phyloP scores from a whole-genome alignment of 2,888 invertebrate genomes.

The Selenia dentaria region DNA sequence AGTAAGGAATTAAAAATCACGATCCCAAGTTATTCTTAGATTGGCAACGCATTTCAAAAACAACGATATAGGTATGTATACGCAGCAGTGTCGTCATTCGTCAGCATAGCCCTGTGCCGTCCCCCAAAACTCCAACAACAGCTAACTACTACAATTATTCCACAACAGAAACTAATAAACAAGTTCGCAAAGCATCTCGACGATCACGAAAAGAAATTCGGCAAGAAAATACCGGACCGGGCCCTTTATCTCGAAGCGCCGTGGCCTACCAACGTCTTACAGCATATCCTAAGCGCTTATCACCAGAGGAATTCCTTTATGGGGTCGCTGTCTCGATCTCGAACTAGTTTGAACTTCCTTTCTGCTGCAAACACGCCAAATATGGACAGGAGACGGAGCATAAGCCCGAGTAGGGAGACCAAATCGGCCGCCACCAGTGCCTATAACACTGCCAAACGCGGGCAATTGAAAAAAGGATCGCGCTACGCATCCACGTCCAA shows the following conservation, averaged over 20 bases:
- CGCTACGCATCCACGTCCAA: constrained; percentile 72
- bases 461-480: constrained; percentile 56
- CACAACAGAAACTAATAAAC: constrained; percentile 62
- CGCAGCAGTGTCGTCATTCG: constrained; percentile 1
- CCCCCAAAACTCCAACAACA: constrained; percentile 6
- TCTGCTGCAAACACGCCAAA: constrained; percentile 61
- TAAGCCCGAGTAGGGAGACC: constrained; percentile 56
- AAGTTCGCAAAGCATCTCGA: constrained; percentile 69
- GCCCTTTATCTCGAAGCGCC: constrained; percentile 61
- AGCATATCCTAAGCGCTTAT: constrained; percentile 65
- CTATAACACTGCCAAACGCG: constrained; percentile 55
- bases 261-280: constrained; percentile 75
- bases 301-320: constrained; percentile 77
- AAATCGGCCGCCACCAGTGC: constrained; percentile 61
- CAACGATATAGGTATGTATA: constrained; percentile 4
- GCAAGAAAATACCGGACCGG: constrained; percentile 62
- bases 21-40: no score
- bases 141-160: constrained; percentile 31
- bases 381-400: constrained; percentile 61
- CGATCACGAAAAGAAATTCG: constrained; percentile 75
- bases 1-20: no score
- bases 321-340: constrained; percentile 81
- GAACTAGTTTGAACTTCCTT: constrained; percentile 79
- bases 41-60: constrained; percentile 27
- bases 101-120: constrained; percentile 10